A percentile compares a stretch with the other conserved stretches of the same genome.
phyloP scores from a whole-genome alignment of 1,140 invertebrate species.

The Temnothorax nylanderi region DNA sequence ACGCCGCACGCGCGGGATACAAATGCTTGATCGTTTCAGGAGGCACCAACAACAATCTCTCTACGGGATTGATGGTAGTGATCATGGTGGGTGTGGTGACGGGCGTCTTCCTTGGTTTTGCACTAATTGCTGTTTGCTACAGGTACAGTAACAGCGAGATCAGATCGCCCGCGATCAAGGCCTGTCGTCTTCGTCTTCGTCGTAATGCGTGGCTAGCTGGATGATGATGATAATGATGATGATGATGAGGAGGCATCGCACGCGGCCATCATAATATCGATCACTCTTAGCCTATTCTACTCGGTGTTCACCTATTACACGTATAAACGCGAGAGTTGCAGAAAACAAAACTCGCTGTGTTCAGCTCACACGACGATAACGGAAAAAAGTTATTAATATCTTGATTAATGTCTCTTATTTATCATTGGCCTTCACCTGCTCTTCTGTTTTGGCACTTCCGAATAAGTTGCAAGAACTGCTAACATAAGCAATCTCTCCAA shows the following conservation, averaged over 20 bases:
- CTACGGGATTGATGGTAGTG: constrained; percentile 95
- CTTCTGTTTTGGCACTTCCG: not conserved
- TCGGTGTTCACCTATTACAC: constrained; percentile 73
- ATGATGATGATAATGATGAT: constrained; percentile 77
- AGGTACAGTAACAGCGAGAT: constrained; percentile 90
- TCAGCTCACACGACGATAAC: not conserved
- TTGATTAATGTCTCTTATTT: not conserved
- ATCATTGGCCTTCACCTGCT: not conserved
- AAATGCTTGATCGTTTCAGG: constrained; percentile 86
- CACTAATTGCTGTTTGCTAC: constrained; percentile 97
- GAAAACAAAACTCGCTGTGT: constrained; percentile 51
- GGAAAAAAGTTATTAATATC: not conserved
- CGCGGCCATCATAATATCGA: constrained; percentile 80
- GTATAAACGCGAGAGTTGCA: constrained; percentile 63
- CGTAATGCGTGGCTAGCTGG: constrained; percentile 83
- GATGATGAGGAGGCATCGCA: constrained; percentile 82
- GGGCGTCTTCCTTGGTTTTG: constrained; percentile 97
- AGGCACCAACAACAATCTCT: constrained; percentile 91
- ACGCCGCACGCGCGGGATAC: constrained; percentile 57
- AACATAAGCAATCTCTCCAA: constrained; percentile 10
- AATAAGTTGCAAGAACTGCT: constrained; percentile 12
- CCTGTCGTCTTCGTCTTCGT: constrained; percentile 75
- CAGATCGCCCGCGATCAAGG: constrained; percentile 75
- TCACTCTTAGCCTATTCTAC: constrained; percentile 78
- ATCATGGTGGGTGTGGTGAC: constrained; percentile 96